Base-by-base conservation (phyloP, 92 coral and sea anemone genomes). In the Epizoanthus scotinus region DNA sequence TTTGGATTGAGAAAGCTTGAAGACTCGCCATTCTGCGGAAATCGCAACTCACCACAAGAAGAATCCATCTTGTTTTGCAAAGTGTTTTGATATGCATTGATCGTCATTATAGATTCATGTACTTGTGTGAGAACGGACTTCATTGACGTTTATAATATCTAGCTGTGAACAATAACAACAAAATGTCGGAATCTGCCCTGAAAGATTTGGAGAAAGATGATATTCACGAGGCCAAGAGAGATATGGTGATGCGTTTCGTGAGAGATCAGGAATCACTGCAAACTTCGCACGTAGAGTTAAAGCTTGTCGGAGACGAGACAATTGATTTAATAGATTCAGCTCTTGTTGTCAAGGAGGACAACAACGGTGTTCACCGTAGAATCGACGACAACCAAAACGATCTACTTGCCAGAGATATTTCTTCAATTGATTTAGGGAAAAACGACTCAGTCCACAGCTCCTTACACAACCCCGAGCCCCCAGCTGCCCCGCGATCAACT, bases 221-320 rank as follows among this genome's bases (percentile, higher is more conserved):
- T 38, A 77, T 91, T n/a, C 63, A 79, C 21, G 75, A 83, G 65
- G 99, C 99, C 1, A 96, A 96, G 59, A 87, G 90, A 9, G 96
- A 96, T 44, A 65, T 96, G 73, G 91, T 96, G 10, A 25, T 96
- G 86, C 95, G 98, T 25, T 96, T 96, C 77, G 91, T 96, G 8
- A 90, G 88, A 31, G 99, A 96, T 25, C 99, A 96, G 67, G 99
- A 96, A 74, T 71, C 92, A 3, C 78, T 96, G 31, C 99, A 96
- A 50, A 96, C 99, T 8, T 91, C 96, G 3, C 96, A 91, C 80
- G 94, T 87, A 42, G 94, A 86, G 17, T 26, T 89, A 38, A 93
- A 89, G 78, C 89, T 94, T 55, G 91, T 86, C 10, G 93, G 90
- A 55, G 99, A 96, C 59, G 90, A 82, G 50, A 96, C 95, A 19